These are phyloP conservation scores for Pelobates fuscus DNA, from an alignment of 2,113 vertebrate species.

Conservation along the genomic window DNA sequence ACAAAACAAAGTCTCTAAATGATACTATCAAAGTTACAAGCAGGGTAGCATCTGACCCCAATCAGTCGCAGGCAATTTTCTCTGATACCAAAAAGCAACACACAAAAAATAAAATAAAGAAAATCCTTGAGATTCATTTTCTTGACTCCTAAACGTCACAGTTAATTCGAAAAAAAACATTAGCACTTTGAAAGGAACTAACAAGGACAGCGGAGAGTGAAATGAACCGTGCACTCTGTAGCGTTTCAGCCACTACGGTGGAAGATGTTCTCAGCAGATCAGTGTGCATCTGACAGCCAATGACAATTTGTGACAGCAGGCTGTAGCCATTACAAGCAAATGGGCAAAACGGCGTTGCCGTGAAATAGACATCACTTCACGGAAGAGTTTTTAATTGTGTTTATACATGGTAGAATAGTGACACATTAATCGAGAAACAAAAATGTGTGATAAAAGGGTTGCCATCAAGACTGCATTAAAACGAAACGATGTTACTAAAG, in stretches of 20 bases:
- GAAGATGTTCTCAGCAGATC: not conserved
- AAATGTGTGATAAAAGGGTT: no score
- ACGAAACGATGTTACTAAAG: no score
- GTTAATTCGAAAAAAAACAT: conserved; percentile 10
- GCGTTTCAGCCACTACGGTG: not conserved
- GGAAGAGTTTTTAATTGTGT: not conserved
- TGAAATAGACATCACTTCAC: not conserved
- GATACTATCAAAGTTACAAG: no score
- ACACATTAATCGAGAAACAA: no score
- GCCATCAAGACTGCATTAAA: no score
- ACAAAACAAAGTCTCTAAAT: no score
- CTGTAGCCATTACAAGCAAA: not conserved
- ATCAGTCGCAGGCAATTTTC: not conserved
- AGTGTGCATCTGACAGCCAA: not conserved
- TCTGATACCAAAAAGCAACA: not conserved
- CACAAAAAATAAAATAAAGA: not conserved
- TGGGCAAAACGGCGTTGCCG: not conserved
- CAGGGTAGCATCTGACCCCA: not conserved
- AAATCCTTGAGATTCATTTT: not conserved
- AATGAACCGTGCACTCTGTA: not conserved
- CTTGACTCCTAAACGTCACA: not conserved
- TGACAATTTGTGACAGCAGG: not conserved
- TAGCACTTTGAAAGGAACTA: not conserved
- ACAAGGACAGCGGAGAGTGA: not conserved
- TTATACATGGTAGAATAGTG: not conserved